These are phyloP conservation scores for Cyclargus thomasi DNA, from an alignment of 1,140 invertebrate species.

Conservation along the genomic window DNA sequence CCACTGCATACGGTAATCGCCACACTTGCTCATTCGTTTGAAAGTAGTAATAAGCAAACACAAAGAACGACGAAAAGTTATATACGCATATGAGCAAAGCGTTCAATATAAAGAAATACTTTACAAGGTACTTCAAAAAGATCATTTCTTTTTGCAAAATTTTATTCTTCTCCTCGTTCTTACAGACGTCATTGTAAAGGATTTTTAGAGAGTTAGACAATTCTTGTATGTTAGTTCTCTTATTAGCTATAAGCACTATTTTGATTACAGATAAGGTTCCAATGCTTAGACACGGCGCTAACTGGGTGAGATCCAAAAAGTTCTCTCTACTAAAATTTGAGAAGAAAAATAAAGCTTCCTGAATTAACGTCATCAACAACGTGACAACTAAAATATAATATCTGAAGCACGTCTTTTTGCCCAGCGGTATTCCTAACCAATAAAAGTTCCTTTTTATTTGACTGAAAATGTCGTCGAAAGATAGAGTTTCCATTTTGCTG, in stretches of 20 bases:
- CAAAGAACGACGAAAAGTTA: slow-evolving; percentile 43
- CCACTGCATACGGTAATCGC: slow-evolving; percentile 40
- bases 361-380: slow-evolving; percentile 28
- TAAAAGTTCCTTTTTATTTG: slow-evolving; percentile 45
- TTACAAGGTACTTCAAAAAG: slow-evolving; percentile 37
- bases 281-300: slow-evolving; percentile 44
- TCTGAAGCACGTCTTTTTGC: slow-evolving; percentile 21
- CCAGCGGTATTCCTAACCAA: slow-evolving; percentile 36
- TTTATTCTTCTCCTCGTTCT: slow-evolving; percentile 28
- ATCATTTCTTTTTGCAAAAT: slow-evolving; percentile 34
- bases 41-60: slow-evolving; percentile 41
- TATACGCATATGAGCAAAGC: slow-evolving; percentile 47
- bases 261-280: slow-evolving; percentile 43
- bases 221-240: slow-evolving; percentile 38
- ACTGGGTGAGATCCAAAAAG: slow-evolving; percentile 41
- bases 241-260: slow-evolving; percentile 28
- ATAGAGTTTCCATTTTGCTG: slow-evolving; percentile 34
- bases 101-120: slow-evolving; percentile 52
- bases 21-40: slow-evolving; percentile 32
- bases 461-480: slow-evolving; percentile 40
- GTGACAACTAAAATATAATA: slow-evolving; percentile 31
- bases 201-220: slow-evolving; percentile 30
- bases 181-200: slow-evolving; percentile 32
- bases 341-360: slow-evolving; percentile 36
- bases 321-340: slow-evolving; percentile 43